Evolutionary conservation across 2,888 invertebrate species (phyloP), one percentile per base, ranked within the genome.

Genomic region (Elysia crispata): DNA sequence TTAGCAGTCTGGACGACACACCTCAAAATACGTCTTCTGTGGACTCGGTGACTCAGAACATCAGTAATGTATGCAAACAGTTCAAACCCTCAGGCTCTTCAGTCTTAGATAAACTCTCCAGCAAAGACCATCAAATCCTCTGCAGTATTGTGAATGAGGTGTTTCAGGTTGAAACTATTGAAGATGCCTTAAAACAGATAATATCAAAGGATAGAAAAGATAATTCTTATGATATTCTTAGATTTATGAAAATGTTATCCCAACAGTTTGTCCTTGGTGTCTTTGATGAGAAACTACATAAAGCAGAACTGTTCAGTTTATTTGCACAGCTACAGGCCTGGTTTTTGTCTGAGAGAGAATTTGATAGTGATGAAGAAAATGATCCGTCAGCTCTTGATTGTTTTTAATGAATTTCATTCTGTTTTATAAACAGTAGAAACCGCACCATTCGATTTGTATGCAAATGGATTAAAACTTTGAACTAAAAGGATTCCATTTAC

Each of bases 301-400:
- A 41, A 11, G 11, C 3, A 41, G 41, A 41, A 41, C 11, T 11
- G 11, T 6, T 41, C 41, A 41, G 41, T 41, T 41, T 41, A 11
- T 76, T 76, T 66, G 15, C 30, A 31, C 76, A 76, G 50, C 30
- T 76, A 11, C 50, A 76, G 30, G 49, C 49, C 25, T 76, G 76
- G 76, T 66, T n/a, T 30, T 18, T 28, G 23, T 62, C 50, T 50
- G 50, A 76, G 18, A 64, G 33, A 72, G 77, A 72, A 1, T 77
- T 69, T 72, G 72, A 77, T 62, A 77, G 72, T 62, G 70, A 77
- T 54, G 77, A 57, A 30, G 69, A 77, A 49, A 64, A 73, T 79
- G 79, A 79, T 33, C 79, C 79, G 11, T 54, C 73, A 23, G 66
- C 79, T 54, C n/a, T 79, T 23, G 79, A 79, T 25, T 79, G 79